Percentiles rank a stretch among this genome's conserved stretches.
These are phyloP conservation scores for Microctonus aethiopoides DNA, from an alignment of 2,888 invertebrate species.

Conservation along the genomic window DNA sequence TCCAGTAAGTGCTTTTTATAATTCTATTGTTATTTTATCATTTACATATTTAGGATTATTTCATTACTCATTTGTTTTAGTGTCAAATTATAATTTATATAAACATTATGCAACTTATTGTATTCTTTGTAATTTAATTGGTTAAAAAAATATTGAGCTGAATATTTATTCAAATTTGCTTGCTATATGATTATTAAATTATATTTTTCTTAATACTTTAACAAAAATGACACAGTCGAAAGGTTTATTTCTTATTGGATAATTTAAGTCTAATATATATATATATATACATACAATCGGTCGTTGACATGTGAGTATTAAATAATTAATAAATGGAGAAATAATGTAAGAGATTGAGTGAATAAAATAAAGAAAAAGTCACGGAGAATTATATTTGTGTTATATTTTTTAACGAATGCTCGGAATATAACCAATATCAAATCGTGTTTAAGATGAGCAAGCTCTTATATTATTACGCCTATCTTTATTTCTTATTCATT, in stretches of 20 bases:
- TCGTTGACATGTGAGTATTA: neutral
- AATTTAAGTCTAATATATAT: neutral
- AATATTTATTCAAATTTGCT: no score
- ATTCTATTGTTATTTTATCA: neutral
- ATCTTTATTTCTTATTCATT: neutral
- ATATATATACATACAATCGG: no score
- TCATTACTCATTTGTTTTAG: neutral
- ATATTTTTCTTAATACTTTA: no score
- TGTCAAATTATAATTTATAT: no score
- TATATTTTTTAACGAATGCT: neutral
- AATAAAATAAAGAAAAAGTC: neutral
- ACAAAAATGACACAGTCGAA: neutral
- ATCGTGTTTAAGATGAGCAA: neutral
- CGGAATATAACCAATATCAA: neutral
- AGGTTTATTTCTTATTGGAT: neutral
- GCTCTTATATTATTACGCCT: neutral
- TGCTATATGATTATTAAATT: no score
- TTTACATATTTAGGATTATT: neutral
- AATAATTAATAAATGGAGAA: neutral
- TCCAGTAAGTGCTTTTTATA: slow-evolving; percentile 60
- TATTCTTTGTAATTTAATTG: no score
- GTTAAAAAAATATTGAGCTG: no score
- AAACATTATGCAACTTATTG: no score
- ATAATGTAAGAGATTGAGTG: neutral
- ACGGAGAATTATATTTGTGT: neutral